Conservation (phyloP, 2,888 invertebrate species). For the Maniola hyperantus region DNA sequence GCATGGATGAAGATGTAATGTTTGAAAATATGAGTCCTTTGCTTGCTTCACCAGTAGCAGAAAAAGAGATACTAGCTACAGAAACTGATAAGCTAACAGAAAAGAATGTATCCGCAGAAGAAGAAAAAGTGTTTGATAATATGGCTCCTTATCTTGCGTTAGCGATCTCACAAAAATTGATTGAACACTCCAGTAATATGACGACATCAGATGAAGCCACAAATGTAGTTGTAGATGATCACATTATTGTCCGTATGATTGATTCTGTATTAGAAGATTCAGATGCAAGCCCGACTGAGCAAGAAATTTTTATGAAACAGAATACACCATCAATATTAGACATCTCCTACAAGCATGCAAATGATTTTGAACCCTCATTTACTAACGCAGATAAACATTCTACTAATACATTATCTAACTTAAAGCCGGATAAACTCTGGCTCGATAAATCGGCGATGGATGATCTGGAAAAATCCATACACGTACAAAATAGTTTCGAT, state of each 20-base stretch:
- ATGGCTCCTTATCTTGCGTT: conserved; percentile 22
- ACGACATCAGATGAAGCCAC: conserved; percentile 42
- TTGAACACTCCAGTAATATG: neutral
- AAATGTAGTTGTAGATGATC: conserved; percentile 48
- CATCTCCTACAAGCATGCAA: conserved; percentile 13
- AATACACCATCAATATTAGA: conserved; percentile 7
- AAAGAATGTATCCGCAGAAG: neutral
- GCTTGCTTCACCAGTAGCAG: conserved; percentile 28
- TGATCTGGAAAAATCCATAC: conserved; percentile 41
- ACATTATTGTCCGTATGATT: conserved; percentile 60
- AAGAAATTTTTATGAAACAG: neutral
- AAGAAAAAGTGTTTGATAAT: neutral
- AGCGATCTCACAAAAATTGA: conserved; percentile 10
- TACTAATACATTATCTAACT: conserved; percentile 62
- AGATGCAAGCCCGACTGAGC: neutral
- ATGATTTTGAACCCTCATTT: conserved; percentile 34
- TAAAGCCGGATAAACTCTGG: conserved; percentile 83
- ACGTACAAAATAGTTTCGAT: conserved; percentile 25
- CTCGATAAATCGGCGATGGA: conserved; percentile 69
- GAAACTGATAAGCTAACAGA: neutral
- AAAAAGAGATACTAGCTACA: neutral
- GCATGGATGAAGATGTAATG: conserved; percentile 7
- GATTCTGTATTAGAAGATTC: conserved; percentile 57
- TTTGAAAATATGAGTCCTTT: conserved; percentile 26
- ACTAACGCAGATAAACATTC: conserved; percentile 55